Evolutionary conservation across 2,888 invertebrate genomes (phyloP).

Genomic region (Andrena bucephala): DNA sequence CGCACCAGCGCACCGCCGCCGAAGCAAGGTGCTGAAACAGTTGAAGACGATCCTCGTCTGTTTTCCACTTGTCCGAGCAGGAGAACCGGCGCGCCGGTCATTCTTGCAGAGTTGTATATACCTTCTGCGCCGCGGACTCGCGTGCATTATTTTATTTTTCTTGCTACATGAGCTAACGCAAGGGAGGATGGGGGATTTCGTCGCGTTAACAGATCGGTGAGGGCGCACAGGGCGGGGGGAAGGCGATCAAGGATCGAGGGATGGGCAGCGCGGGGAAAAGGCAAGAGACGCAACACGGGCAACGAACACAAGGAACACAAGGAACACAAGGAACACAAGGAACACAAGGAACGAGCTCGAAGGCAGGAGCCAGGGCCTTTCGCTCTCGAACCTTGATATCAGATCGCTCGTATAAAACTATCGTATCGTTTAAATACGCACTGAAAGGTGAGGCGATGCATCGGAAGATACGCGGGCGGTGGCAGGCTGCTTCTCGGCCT

Average conservation of each 20-base stretch:
- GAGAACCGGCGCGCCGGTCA: not conserved
- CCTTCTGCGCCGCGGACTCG: too few species aligned
- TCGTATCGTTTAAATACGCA: constrained; percentile 85
- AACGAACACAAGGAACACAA: constrained; percentile 37
- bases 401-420: constrained; percentile 85
- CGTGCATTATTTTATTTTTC: too few species aligned
- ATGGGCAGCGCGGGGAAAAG: constrained; percentile 19
- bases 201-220: constrained; percentile 75
- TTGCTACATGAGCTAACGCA: not conserved
- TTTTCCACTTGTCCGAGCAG: constrained; percentile 6
- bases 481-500: constrained; percentile 77
- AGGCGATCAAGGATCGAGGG: constrained; percentile 25
- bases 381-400: constrained; percentile 82
- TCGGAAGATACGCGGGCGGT: constrained; percentile 85
- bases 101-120: too few species aligned
- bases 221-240: not conserved
- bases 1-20: too few species aligned
- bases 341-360: not conserved
- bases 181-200: constrained; percentile 69
- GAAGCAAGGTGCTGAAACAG: too few species aligned
- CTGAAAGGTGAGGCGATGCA: constrained; percentile 85
- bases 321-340: constrained; percentile 21
- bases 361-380: constrained; percentile 71
- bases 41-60: not conserved
- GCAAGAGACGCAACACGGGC: constrained; percentile 60